Evolutionary conservation across 2,113 vertebrate genomes (phyloP), one percentile per base, ranked within the genome.

Genomic region (Chunga burmeisteri): DNA sequence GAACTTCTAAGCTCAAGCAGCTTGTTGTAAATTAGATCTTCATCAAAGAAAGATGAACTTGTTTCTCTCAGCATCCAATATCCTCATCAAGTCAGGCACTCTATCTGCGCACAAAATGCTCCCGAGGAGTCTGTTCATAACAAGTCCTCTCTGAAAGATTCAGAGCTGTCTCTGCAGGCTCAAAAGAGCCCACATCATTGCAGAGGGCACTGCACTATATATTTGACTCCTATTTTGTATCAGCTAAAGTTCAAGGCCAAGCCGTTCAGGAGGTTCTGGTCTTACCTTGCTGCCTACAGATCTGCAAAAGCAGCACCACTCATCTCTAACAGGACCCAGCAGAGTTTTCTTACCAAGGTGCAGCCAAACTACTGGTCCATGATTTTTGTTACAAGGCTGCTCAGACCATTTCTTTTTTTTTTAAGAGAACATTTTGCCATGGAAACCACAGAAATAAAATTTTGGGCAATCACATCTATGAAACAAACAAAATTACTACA

Each of bases 121-220:
- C 49, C 63, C 61, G 53, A n/a, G 55, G 38, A 65, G 6, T 18
- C 47, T 70, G 44, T 6, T 73, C 50, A 30, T 11, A 61, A 19
- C 15, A 47, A 68, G 16, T 14, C 15, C 14, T 29, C 13, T 66
- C 71, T 56, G 59, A 61, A 68, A 66, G 19, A 46, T 11, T 49
- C 36, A 58, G 36, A 68, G 29, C 32, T 81, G 23, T 21, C 29
- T 50, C 53, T 89, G 49, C 72, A 86, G 71, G 30, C 36, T 81
- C 21, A 21, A 46, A 52, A 73, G 49, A 63, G 25, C 32, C 15
- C 42, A 15, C 1, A 0, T 1, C 1, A 0, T 1, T 38, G 19
- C 44, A 81, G 63, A 86, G 86, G 29, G 32, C 71, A 10, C 10
- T 67, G 53, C 15, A 5, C 11, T 44, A 11, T n/a, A 15, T 1